These are phyloP conservation scores for Taurulus bubalis DNA, from an alignment of 2,113 vertebrate species.

Conservation along the genomic window DNA sequence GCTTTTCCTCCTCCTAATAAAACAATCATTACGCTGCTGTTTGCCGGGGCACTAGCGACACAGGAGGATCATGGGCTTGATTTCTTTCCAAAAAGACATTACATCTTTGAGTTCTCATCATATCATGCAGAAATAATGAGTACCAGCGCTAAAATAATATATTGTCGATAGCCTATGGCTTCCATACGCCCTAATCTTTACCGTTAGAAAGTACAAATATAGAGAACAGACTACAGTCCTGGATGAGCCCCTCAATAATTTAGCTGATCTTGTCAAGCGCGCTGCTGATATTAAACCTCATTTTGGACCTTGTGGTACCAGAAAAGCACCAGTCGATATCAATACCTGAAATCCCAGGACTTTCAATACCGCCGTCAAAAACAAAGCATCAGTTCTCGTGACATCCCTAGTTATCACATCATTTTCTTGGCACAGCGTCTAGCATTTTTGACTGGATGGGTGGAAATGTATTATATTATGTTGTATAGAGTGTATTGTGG, in stretches of 20 bases:
- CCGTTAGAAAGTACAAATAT: conserved; percentile 19
- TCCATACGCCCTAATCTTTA: conserved; percentile 13
- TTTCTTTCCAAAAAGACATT: conserved; percentile 16
- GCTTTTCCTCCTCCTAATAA: conserved; percentile 20
- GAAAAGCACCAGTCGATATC: not conserved
- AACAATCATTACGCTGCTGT: conserved; percentile 28
- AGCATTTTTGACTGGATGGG: not conserved
- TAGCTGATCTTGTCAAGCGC: conserved; percentile 34
- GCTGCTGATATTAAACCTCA: conserved; percentile 29
- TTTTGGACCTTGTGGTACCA: not conserved
- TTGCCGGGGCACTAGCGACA: conserved; percentile 16
- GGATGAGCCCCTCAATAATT: conserved; percentile 16
- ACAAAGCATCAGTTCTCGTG: not conserved
- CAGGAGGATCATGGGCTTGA: conserved; percentile 21
- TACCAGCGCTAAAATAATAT: not conserved
- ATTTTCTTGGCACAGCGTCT: not conserved
- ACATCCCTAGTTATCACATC: not conserved
- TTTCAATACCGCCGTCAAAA: not conserved
- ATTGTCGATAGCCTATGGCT: conserved; percentile 10
- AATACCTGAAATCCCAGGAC: too few species aligned
- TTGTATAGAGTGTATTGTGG: not conserved
- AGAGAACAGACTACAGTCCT: conserved; percentile 23
- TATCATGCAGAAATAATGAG: conserved; percentile 26
- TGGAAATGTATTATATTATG: conserved; percentile 20
- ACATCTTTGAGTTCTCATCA: not conserved